A percentile compares a stretch with the other conserved stretches of the same genome.
Conservation (phyloP, 2,888 invertebrate genomes). For the Drosophila siamana region DNA sequence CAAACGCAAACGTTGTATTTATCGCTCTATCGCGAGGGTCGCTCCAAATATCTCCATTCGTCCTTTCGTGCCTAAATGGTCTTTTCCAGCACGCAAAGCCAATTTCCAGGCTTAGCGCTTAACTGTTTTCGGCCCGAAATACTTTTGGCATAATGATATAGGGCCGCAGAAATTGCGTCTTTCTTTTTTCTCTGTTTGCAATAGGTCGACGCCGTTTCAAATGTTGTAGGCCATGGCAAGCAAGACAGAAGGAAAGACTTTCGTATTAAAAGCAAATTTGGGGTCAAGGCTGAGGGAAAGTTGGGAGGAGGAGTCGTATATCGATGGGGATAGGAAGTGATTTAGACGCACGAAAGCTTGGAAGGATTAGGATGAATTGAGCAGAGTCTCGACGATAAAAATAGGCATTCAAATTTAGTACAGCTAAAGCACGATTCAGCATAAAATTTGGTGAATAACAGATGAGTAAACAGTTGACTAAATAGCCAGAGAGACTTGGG, state of each 20-base stretch:
- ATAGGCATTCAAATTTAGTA: no score
- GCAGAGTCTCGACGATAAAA: no score
- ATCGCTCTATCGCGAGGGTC: slow-evolving; percentile 34
- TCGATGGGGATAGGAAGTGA: no score
- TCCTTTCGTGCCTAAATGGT: slow-evolving; percentile 51
- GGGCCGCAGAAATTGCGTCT: background rate
- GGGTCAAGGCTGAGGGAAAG: background rate
- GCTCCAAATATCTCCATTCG: slow-evolving; percentile 9
- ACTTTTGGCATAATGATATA: slow-evolving; percentile 46
- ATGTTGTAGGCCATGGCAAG: background rate
- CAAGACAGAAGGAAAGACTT: background rate
- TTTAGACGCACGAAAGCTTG: no score
- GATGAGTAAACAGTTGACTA: no score
- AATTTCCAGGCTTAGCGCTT: slow-evolving; percentile 25
- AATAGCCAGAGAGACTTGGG: background rate
- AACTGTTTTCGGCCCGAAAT: slow-evolving; percentile 44
- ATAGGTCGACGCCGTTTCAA: background rate
- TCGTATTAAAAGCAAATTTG: background rate
- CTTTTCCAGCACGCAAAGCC: slow-evolving; percentile 70
- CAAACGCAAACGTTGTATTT: slow-evolving; percentile 54
- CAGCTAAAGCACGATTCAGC: no score
- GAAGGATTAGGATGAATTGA: no score
- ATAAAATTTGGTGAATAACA: no score
- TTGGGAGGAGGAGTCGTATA: no score
- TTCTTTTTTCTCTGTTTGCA: background rate